These are phyloP conservation scores for Drosophila monieri DNA, from an alignment of 2,888 invertebrate species.

Conservation along the genomic window DNA sequence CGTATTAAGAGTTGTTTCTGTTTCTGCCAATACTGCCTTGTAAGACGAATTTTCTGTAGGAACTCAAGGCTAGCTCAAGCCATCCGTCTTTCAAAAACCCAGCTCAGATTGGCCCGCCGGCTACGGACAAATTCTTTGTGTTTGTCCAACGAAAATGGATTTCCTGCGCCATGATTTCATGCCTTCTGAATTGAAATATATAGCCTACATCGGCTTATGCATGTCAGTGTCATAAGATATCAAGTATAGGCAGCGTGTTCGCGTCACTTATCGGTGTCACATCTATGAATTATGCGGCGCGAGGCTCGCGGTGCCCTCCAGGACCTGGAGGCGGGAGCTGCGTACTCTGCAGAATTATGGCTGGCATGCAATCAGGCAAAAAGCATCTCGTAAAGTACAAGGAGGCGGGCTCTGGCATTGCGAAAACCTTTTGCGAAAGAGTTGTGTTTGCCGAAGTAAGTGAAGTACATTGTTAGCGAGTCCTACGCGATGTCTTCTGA, in stretches of 20 bases:
- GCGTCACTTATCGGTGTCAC: slow-evolving; percentile 53
- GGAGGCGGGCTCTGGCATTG: slow-evolving; percentile 42
- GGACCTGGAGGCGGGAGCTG: slow-evolving; percentile 26
- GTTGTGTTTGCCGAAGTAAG: slow-evolving; percentile 18
- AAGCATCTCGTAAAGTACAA: slow-evolving; percentile 58
- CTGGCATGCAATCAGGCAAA: slow-evolving; percentile 61
- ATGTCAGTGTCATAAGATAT: slow-evolving; percentile 35
- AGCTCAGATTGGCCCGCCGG: slow-evolving; percentile 1
- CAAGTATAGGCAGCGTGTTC: slow-evolving; percentile 13
- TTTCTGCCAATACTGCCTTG: slow-evolving; percentile 18
- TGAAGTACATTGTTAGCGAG: slow-evolving; percentile 48
- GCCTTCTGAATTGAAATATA: slow-evolving; percentile 10
- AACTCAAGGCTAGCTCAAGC: slow-evolving; percentile 32
- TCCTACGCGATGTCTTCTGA: slow-evolving; percentile 60
- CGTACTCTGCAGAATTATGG: slow-evolving; percentile 57
- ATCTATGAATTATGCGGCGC: slow-evolving; percentile 54
- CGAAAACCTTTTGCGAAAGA: slow-evolving; percentile 10
- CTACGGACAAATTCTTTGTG: not conserved
- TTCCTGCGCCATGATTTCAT: not conserved
- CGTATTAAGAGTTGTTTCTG: slow-evolving; percentile 28
- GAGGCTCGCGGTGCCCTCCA: slow-evolving; percentile 26
- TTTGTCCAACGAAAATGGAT: not conserved
- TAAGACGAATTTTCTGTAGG: slow-evolving; percentile 28
- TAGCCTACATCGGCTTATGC: slow-evolving; percentile 3
- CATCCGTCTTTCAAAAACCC: slow-evolving; percentile 4